These are phyloP conservation scores for Protodeltote pygarga DNA, from an alignment of 2,888 invertebrate species.

Conservation along the genomic window DNA sequence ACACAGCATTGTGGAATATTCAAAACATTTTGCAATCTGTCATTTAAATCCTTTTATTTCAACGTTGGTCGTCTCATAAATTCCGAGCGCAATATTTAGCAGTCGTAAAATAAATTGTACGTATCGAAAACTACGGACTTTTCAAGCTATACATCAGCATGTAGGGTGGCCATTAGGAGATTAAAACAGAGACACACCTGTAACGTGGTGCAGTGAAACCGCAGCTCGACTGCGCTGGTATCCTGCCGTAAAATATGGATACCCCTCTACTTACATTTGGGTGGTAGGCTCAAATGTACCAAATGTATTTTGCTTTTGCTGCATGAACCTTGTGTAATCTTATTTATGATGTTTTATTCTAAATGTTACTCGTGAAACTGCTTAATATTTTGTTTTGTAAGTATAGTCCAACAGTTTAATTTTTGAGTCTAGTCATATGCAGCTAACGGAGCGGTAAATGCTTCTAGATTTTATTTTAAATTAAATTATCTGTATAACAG, in stretches of 20 bases:
- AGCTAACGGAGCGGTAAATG: too few relatives aligned
- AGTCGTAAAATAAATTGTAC: constrained; percentile 48
- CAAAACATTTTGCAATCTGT: constrained; percentile 28
- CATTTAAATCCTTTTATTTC: constrained; percentile 28
- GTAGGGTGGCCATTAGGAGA: constrained; percentile 73
- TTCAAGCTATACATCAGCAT: constrained; percentile 31
- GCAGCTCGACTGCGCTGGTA: constrained; percentile 45
- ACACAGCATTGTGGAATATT: constrained; percentile 17
- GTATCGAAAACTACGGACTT: constrained; percentile 40
- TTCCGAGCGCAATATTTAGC: constrained; percentile 42
- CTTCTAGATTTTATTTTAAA: too few relatives aligned
- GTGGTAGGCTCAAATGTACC: constrained; percentile 44
- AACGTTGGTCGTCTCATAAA: constrained; percentile 43
- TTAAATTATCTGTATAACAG: too few relatives aligned
- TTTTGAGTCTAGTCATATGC: background rate
- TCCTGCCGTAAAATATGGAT: constrained; percentile 54
- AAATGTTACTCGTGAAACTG: background rate
- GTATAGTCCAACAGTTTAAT: background rate
- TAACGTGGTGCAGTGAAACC: constrained; percentile 61
- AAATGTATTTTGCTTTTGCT: constrained; percentile 18
- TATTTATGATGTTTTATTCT: background rate
- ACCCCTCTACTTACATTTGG: constrained; percentile 42
- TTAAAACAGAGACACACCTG: constrained; percentile 78
- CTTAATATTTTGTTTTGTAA: background rate
- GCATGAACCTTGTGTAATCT: background rate